Conservation (phyloP, 2,888 invertebrate genomes). For the Anthrax anthrax region DNA sequence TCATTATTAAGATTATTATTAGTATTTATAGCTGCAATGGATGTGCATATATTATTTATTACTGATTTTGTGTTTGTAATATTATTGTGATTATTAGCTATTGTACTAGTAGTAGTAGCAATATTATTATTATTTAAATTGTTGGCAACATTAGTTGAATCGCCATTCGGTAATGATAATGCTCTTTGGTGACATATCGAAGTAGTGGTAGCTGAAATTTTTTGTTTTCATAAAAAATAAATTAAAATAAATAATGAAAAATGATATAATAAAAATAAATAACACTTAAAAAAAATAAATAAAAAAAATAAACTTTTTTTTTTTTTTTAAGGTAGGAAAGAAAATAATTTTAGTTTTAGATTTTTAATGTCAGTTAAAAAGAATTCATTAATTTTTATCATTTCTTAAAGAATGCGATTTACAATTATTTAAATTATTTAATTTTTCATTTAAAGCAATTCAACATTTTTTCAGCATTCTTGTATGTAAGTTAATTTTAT, state of each 20-base stretch:
- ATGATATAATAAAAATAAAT: background rate
- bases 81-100: background rate
- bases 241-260: background rate
- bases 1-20: background rate
- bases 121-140: background rate
- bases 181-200: slow-evolving; percentile 15
- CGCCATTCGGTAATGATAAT: slow-evolving; percentile 14
- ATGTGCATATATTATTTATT: background rate
- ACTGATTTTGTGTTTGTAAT: background rate
- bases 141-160: background rate
- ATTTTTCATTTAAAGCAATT: no score
- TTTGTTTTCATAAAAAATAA: background rate
- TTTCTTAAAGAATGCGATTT: no score
- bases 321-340: no score
- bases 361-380: no score
- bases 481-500: no score
- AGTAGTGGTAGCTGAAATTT: background rate
- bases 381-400: no score
- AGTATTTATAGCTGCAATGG: background rate
- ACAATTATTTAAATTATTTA: no score
- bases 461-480: no score
- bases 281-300: background rate
- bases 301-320: no score
- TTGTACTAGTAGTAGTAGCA: background rate
- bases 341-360: no score